Conservation (phyloP, 2,888 invertebrate species). For the Acrobasis suavella region DNA sequence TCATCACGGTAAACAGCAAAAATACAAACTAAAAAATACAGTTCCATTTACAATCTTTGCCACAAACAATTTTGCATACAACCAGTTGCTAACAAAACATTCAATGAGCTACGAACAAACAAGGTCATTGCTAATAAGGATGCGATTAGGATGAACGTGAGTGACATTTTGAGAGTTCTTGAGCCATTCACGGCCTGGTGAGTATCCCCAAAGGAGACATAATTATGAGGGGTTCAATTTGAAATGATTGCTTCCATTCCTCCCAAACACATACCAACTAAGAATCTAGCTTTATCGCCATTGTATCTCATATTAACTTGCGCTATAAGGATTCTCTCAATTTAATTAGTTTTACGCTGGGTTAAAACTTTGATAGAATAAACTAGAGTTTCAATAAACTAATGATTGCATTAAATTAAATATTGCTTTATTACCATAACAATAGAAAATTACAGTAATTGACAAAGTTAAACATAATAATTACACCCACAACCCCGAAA, state of each 20-base stretch:
- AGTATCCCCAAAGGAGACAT: too few species aligned
- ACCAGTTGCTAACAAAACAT: slow-evolving; percentile 4
- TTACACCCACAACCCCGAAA: not conserved
- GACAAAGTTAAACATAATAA: not conserved
- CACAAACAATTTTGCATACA: slow-evolving; percentile 5
- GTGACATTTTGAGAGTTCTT: slow-evolving; percentile 23
- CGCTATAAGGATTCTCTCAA: too few species aligned
- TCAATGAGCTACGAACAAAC: slow-evolving; percentile 1
- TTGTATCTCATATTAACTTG: too few species aligned
- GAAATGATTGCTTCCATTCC: too few species aligned
- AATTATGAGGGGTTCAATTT: too few species aligned
- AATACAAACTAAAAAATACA: not conserved
- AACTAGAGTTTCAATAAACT: too few species aligned
- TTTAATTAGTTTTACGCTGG: too few species aligned
- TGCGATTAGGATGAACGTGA: slow-evolving; percentile 21
- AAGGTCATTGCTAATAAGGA: slow-evolving; percentile 19
- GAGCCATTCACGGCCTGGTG: not conserved
- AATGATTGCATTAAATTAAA: not conserved
- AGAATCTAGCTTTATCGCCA: too few species aligned
- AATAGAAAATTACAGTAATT: not conserved
- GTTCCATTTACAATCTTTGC: not conserved
- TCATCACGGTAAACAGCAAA: not conserved
- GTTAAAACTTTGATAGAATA: too few species aligned
- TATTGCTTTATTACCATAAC: too few species aligned
- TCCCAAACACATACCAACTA: too few species aligned